Evolutionary conservation across 1,140 invertebrate species (phyloP).

Genomic region (Macrocentrus cingulum): DNA sequence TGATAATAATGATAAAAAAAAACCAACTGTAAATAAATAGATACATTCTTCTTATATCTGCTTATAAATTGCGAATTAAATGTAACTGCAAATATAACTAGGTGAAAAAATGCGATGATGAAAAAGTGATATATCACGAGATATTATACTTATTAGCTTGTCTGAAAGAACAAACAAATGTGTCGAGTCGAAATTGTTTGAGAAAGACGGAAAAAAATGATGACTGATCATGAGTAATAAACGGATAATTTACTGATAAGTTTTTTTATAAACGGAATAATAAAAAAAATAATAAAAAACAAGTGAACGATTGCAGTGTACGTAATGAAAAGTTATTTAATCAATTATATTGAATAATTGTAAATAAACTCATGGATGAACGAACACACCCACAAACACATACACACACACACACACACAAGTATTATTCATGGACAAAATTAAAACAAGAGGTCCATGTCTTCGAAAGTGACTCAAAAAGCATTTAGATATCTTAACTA

Average conservation of each 20-base stretch:
- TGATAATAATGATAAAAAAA: not conserved
- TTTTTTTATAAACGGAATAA: conserved; percentile 5
- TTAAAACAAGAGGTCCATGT: conserved; percentile 13
- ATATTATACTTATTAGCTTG: too few species aligned
- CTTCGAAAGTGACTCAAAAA: conserved; percentile 15
- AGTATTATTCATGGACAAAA: conserved; percentile 14
- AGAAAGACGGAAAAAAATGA: too few species aligned
- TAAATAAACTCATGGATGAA: conserved; percentile 29
- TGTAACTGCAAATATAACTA: not conserved
- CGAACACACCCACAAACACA: too few species aligned
- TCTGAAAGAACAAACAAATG: too few species aligned
- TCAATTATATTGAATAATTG: conserved; percentile 10
- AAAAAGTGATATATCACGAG: not conserved
- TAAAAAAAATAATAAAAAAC: too few species aligned
- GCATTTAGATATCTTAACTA: conserved; percentile 26
- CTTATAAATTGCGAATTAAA: not conserved
- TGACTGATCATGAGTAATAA: too few species aligned
- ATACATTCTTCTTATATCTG: conserved; percentile 8
- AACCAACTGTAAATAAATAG: conserved; percentile 1
- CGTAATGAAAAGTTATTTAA: conserved; percentile 5
- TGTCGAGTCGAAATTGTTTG: too few species aligned
- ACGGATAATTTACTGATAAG: not conserved
- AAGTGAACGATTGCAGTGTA: not conserved
- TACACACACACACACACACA: not conserved
- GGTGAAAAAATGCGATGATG: not conserved